These are phyloP conservation scores for Crepidodera aurea DNA, from an alignment of 2,888 invertebrate species.

Conservation along the genomic window DNA sequence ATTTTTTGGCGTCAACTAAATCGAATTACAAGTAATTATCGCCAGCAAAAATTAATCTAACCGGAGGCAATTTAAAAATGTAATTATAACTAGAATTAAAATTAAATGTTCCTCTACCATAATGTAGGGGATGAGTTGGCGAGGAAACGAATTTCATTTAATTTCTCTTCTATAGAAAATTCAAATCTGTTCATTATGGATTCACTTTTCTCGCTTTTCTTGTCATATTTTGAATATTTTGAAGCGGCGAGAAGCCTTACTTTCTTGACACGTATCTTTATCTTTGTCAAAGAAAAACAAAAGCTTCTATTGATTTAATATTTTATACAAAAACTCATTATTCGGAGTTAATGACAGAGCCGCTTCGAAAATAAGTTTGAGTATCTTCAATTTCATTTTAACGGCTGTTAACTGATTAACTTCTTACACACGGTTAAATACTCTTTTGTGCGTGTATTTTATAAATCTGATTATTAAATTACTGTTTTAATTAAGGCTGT, in stretches of 20 bases:
- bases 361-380: not conserved
- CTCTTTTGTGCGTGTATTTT: too few species aligned
- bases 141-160: not conserved
- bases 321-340: conserved; percentile 3
- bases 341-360: not conserved
- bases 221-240: conserved; percentile 6
- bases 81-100: not conserved
- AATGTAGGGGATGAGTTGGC: not conserved
- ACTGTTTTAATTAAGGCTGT: too few species aligned
- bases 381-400: too few species aligned
- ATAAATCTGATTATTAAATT: too few species aligned
- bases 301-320: not conserved
- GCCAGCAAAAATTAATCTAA: too few species aligned
- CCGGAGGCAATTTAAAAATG: not conserved
- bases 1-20: too few species aligned
- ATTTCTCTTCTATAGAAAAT: conserved; percentile 7
- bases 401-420: too few species aligned
- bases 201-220: conserved; percentile 2
- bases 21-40: too few species aligned
- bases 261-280: conserved; percentile 3
- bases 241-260: not conserved
- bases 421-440: too few species aligned
- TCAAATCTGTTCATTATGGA: conserved; percentile 6
- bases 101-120: not conserved
- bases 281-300: conserved; percentile 8